A percentile compares a stretch with the other conserved stretches of the same genome.
These are phyloP conservation scores for Paracanthobrama guichenoti DNA, from an alignment of 2,113 vertebrate species.

Conservation along the genomic window DNA sequence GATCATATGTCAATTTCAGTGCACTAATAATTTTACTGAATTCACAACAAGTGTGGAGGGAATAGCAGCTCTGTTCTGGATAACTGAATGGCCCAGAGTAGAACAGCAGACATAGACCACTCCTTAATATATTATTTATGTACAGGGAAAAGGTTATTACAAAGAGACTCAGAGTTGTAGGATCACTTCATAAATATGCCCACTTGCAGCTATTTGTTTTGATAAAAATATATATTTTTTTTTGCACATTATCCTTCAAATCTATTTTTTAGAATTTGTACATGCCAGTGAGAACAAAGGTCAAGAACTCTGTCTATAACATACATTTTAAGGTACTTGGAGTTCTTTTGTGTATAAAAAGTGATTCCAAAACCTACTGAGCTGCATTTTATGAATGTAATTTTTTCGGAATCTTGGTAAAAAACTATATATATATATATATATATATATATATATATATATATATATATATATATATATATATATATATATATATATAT, in stretches of 20 bases:
- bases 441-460: too few relatives aligned
- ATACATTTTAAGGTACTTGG: not conserved
- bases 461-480: too few relatives aligned
- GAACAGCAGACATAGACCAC: not conserved
- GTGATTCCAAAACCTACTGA: not conserved
- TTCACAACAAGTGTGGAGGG: not conserved
- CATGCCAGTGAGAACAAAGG: not conserved
- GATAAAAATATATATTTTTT: not conserved
- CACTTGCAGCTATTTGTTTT: not conserved
- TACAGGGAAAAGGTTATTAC: constrained; percentile 1
- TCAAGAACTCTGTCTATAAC: not conserved
- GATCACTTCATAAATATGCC: constrained; percentile 8
- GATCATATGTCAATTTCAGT: constrained; percentile 8
- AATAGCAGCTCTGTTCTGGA: not conserved
- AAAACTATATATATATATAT: too few relatives aligned
- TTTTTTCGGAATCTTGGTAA: too few relatives aligned
- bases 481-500: too few relatives aligned
- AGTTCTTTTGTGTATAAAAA: not conserved
- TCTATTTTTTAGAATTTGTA: not conserved
- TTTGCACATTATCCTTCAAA: not conserved
- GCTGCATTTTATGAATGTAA: not conserved
- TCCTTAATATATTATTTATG: constrained; percentile 25
- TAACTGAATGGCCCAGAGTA: not conserved
- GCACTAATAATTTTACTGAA: constrained; percentile 23
- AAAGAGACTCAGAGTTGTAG: not conserved